phyloP scores from a whole-genome alignment of 2,113 vertebrate species.

The Abramis brama region DNA sequence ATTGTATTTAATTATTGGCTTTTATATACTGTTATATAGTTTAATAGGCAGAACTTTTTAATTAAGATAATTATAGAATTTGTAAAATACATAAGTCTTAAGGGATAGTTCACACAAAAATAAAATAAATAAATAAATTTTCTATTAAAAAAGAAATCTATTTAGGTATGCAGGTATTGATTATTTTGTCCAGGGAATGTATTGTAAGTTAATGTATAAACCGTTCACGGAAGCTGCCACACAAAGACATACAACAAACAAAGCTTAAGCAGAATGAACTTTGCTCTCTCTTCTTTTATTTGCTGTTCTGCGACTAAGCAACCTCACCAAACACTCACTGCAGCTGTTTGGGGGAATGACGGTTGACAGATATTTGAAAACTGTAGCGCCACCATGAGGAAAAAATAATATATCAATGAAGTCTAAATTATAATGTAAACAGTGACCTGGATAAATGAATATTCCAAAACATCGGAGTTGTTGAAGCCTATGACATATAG shows the following conservation, averaged over 20 bases:
- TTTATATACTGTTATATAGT: background rate
- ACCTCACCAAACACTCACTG: background rate
- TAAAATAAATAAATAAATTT: no score
- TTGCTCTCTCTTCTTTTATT: slow-evolving; percentile 71
- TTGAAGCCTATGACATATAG: background rate
- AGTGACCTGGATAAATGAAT: background rate
- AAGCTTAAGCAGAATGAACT: slow-evolving; percentile 61
- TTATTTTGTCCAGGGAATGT: slow-evolving; percentile 8
- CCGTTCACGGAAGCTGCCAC: slow-evolving; percentile 54
- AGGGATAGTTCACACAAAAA: background rate
- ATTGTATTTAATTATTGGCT: background rate
- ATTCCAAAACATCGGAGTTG: background rate
- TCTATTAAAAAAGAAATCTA: no score
- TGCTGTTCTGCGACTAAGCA: slow-evolving; percentile 28
- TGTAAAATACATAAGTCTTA: background rate
- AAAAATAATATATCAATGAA: background rate
- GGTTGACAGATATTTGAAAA: background rate
- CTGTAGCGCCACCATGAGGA: slow-evolving; percentile 5
- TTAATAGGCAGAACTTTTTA: background rate
- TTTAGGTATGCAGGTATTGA: background rate
- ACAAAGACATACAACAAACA: slow-evolving; percentile 38
- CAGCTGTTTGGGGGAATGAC: background rate
- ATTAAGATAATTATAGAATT: background rate
- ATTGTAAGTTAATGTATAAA: slow-evolving; percentile 71
- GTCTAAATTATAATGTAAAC: background rate